Evolutionary conservation across 2,113 vertebrate genomes (phyloP).

Genomic region (Gopherus evgoodei): DNA sequence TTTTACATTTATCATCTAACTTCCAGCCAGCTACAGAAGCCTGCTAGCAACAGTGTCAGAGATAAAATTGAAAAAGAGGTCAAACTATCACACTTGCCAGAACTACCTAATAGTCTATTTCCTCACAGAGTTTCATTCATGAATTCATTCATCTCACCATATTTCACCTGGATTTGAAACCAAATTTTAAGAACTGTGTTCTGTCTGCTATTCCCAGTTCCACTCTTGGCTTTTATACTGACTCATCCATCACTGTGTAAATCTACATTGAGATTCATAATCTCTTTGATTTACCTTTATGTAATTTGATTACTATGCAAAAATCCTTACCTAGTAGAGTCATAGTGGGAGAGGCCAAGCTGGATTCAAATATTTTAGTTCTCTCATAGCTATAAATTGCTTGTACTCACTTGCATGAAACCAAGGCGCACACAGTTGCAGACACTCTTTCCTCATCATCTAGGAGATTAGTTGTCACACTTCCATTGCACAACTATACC

Average conservation of each 20-base stretch:
- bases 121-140: not conserved
- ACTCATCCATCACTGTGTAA: not conserved
- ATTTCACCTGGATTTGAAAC: not conserved
- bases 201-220: not conserved
- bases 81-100: not conserved
- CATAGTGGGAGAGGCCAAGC: not conserved
- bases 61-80: not conserved
- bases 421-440: not conserved
- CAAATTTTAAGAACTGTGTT: not conserved
- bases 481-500: not conserved
- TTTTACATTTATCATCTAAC: not conserved
- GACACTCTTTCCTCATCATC: not conserved
- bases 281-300: slow-evolving; percentile 25
- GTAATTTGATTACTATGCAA: slow-evolving; percentile 5
- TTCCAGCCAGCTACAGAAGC: not conserved
- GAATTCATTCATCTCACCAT: not conserved
- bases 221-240: not conserved
- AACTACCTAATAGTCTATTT: not conserved
- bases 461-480: not conserved
- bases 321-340: not conserved
- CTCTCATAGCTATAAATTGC: not conserved
- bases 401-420: slow-evolving; percentile 11
- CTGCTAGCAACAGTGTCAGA: not conserved
- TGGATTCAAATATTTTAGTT: slow-evolving; percentile 3
- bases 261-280: not conserved